A percentile compares a stretch with the other conserved stretches of the same genome.
phyloP scores from a whole-genome alignment of 2,888 invertebrate species.

The Saturnia japonica region DNA sequence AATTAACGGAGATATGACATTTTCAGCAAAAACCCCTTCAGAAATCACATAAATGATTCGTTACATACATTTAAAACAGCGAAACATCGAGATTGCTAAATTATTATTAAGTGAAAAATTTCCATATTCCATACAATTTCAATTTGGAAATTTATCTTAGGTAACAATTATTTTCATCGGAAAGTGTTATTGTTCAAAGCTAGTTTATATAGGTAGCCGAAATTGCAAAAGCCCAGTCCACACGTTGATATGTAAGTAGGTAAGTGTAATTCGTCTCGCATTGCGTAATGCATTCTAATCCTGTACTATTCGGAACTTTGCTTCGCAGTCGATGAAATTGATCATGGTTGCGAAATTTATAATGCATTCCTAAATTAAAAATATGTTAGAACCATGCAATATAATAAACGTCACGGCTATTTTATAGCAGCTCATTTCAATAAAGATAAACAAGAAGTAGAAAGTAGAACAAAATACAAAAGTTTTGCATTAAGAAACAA shows the following conservation, averaged over 20 bases:
- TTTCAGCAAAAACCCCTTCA: no score
- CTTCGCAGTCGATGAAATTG: conserved; percentile 38
- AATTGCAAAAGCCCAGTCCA: background rate
- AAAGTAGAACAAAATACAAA: conserved; percentile 2
- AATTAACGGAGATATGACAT: no score
- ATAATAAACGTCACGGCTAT: background rate
- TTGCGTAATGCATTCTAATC: conserved; percentile 48
- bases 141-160: background rate
- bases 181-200: background rate
- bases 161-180: conserved; percentile 1
- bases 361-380: conserved; percentile 31
- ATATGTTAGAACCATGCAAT: background rate
- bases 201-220: background rate
- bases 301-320: conserved; percentile 22
- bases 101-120: background rate
- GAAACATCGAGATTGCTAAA: background rate
- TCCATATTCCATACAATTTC: background rate
- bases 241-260: background rate
- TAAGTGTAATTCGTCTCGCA: conserved; percentile 36
- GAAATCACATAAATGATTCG: no score
- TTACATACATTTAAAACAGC: background rate
- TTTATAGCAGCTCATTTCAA: background rate
- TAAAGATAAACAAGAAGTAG: background rate
- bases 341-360: conserved; percentile 44
- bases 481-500: background rate